Evolutionary conservation across 1,140 invertebrate species (phyloP).

Genomic region (Platorchestia sp.): DNA sequence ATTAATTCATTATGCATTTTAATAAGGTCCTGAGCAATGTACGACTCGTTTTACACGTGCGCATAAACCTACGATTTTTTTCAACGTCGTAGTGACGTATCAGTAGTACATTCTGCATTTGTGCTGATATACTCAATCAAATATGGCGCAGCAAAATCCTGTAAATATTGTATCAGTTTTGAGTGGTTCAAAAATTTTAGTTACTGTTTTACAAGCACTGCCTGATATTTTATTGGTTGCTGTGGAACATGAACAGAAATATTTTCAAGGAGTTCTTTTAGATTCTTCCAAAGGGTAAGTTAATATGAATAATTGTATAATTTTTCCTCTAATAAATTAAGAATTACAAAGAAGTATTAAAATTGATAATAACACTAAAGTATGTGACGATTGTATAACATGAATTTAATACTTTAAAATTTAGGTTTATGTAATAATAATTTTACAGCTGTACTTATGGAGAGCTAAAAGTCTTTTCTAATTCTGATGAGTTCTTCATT

Average conservation of each 20-base stretch:
- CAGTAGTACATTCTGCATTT: background rate
- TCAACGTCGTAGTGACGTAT: background rate
- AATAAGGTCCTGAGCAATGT: background rate
- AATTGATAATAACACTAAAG: too few species aligned
- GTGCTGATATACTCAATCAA: background rate
- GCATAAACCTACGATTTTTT: background rate
- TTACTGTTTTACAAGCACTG: constrained; percentile 9
- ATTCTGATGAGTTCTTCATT: too few species aligned
- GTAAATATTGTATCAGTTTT: background rate
- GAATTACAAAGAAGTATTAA: too few species aligned
- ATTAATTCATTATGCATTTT: too few species aligned
- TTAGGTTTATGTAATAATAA: too few species aligned
- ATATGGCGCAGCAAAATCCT: background rate
- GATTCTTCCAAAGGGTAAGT: constrained; percentile 3
- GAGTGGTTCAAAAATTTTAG: background rate
- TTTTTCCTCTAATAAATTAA: too few species aligned
- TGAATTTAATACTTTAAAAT: too few species aligned
- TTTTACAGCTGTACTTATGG: too few species aligned
- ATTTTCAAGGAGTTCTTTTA: constrained; percentile 19
- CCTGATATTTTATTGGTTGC: background rate
- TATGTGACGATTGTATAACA: too few species aligned
- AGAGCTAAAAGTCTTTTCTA: too few species aligned
- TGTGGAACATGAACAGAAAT: background rate
- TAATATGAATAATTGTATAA: background rate
- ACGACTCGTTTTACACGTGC: background rate